Evolutionary conservation across 2,888 invertebrate species (phyloP).

Genomic region (Sisyra nigra): DNA sequence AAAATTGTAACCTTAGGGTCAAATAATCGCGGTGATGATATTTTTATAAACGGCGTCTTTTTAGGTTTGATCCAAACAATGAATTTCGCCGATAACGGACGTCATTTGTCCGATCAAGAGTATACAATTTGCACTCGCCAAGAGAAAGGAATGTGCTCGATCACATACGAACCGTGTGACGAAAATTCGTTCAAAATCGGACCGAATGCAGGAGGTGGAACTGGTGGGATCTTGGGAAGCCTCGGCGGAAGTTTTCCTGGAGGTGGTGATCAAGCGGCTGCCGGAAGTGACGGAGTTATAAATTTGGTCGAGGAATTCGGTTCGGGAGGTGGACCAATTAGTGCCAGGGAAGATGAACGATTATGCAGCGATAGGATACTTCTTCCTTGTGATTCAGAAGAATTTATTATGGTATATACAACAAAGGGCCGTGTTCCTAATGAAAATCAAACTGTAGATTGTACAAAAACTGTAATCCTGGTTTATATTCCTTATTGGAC

Average conservation of each 20-base stretch:
- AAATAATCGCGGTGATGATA: not conserved
- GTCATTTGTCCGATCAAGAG: constrained; percentile 63
- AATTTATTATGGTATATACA: constrained; percentile 62
- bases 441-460: constrained; percentile 1
- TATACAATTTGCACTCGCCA: constrained; percentile 62
- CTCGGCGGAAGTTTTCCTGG: constrained; percentile 5
- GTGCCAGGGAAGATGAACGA: constrained; percentile 19
- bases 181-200: constrained; percentile 62
- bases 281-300: constrained; percentile 15
- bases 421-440: constrained; percentile 17
- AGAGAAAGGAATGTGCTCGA: constrained; percentile 53
- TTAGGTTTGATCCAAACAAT: constrained; percentile 52
- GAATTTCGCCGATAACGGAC: constrained; percentile 68
- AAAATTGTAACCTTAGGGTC: not conserved
- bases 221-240: not conserved
- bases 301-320: constrained; percentile 17
- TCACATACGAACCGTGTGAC: constrained; percentile 61
- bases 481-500: too few relatives aligned
- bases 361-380: constrained; percentile 55
- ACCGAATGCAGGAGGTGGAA: constrained; percentile 19
- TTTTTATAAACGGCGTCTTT: not conserved
- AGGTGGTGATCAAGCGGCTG: constrained; percentile 12
- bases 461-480: too few relatives aligned
- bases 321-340: constrained; percentile 23
- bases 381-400: constrained; percentile 72